Percentiles rank a stretch among this genome's conserved stretches.
These are phyloP conservation scores for Andrena dorsata DNA, from an alignment of 2,888 invertebrate species.

Conservation along the genomic window DNA sequence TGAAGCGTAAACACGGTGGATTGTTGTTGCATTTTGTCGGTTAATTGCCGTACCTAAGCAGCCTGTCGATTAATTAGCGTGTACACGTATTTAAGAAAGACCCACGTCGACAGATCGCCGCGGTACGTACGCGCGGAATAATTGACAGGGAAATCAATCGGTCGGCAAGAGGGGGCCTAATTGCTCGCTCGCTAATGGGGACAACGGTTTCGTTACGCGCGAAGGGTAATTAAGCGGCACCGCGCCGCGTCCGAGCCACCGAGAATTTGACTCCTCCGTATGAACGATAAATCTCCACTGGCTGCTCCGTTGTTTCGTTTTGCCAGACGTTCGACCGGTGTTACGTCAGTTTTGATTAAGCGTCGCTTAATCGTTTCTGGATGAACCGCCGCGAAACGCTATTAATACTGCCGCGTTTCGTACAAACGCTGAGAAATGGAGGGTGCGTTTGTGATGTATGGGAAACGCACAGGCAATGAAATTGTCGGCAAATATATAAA, in stretches of 20 bases:
- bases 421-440: slow-evolving; percentile 4
- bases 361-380: slow-evolving; percentile 41
- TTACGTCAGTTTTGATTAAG: slow-evolving; percentile 52
- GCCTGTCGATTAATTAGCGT: background rate
- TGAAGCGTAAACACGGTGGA: slow-evolving; percentile 12
- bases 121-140: slow-evolving; percentile 8
- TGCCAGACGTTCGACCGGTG: slow-evolving; percentile 29
- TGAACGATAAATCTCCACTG: slow-evolving; percentile 43
- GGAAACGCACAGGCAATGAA: background rate
- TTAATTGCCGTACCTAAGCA: background rate
- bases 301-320: slow-evolving; percentile 18
- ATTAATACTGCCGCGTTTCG: slow-evolving; percentile 39
- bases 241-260: background rate
- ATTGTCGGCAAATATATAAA: slow-evolving; percentile 1
- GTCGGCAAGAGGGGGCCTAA: slow-evolving; percentile 30
- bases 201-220: slow-evolving; percentile 53
- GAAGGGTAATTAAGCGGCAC: slow-evolving; percentile 34
- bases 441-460: background rate
- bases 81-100: background rate
- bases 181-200: slow-evolving; percentile 44
- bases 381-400: slow-evolving; percentile 30
- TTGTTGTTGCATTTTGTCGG: background rate
- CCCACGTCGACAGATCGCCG: slow-evolving; percentile 22
- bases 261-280: slow-evolving; percentile 33
- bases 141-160: slow-evolving; percentile 52